Percentiles rank a stretch among this genome's conserved stretches.
Conservation (phyloP, 2,888 invertebrate species). For the Cataglyphis cursor region DNA sequence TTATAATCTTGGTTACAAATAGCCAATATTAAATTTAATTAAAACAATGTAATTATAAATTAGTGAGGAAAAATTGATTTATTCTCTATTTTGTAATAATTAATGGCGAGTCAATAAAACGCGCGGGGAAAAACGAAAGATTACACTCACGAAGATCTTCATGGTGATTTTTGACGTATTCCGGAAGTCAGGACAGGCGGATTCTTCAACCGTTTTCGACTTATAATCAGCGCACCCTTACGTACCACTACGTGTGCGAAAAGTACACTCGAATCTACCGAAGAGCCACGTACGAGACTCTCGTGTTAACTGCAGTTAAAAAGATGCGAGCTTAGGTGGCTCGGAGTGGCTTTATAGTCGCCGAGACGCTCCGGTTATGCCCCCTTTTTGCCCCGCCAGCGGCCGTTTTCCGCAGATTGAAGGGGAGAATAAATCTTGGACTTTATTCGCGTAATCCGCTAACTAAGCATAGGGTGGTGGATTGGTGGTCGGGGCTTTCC, state of each 20-base stretch:
- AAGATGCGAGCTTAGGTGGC: conserved; percentile 63
- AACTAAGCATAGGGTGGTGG: conserved; percentile 57
- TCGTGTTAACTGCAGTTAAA: conserved; percentile 62
- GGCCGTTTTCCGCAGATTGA: conserved; percentile 59
- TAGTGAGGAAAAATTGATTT: neutral
- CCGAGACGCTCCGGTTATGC: conserved; percentile 67
- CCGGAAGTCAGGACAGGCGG: neutral
- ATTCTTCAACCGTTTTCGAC: conserved; percentile 10
- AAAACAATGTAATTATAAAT: neutral
- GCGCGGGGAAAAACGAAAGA: neutral
- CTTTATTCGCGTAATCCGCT: conserved; percentile 66
- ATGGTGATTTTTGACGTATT: conserved; percentile 65
- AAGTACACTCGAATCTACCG: conserved; percentile 26
- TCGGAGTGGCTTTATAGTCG: conserved; percentile 74
- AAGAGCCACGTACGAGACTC: conserved; percentile 59
- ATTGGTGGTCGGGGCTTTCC: conserved; percentile 45
- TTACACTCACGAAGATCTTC: conserved; percentile 81
- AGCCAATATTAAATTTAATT: neutral
- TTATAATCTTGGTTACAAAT: neutral
- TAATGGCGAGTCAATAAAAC: neutral
- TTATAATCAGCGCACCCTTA: conserved; percentile 7
- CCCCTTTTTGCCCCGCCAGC: conserved; percentile 73
- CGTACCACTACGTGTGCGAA: conserved; percentile 18
- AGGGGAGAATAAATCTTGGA: conserved; percentile 70
- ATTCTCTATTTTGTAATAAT: neutral